Evolutionary conservation across 2,113 vertebrate genomes (phyloP).

Genomic region (Cricetomys ansorgei): DNA sequence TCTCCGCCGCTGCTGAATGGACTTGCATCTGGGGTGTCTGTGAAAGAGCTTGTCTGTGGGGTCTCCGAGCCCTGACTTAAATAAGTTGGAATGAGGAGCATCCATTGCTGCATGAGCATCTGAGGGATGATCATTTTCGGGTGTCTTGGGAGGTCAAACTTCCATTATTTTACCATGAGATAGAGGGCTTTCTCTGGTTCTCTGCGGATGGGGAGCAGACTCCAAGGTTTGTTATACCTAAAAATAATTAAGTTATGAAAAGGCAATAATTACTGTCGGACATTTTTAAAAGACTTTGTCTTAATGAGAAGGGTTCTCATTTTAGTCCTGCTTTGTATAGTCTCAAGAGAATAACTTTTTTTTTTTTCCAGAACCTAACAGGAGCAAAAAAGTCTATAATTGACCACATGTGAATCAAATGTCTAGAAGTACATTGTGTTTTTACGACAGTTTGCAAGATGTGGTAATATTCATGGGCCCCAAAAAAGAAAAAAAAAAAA

Average conservation of each 20-base stretch:
- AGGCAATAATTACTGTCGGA: neutral
- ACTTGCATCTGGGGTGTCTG: neutral
- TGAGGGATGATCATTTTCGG: neutral
- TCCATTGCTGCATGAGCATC: neutral
- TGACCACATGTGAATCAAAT: neutral
- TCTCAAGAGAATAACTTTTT: constrained; percentile 15
- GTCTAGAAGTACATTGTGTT: constrained; percentile 32
- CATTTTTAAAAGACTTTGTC: neutral
- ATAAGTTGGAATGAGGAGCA: constrained; percentile 31
- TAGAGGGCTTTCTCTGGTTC: neutral
- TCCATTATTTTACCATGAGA: neutral
- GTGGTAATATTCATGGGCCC: neutral
- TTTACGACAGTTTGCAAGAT: constrained; percentile 39
- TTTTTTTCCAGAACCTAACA: constrained; percentile 3
- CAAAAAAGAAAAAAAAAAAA: constrained; percentile 50
- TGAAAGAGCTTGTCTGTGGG: neutral
- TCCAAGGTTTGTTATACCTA: neutral
- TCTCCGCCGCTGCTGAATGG: neutral
- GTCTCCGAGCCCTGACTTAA: neutral
- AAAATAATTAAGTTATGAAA: constrained; percentile 14
- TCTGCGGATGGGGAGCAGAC: neutral
- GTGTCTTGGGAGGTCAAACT: neutral
- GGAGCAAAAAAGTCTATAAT: constrained; percentile 16
- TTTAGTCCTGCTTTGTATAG: neutral
- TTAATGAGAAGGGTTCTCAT: constrained; percentile 34